These are phyloP conservation scores for Pediacus dermestoides DNA, from an alignment of 2,888 invertebrate genomes.

Conservation along the genomic window DNA sequence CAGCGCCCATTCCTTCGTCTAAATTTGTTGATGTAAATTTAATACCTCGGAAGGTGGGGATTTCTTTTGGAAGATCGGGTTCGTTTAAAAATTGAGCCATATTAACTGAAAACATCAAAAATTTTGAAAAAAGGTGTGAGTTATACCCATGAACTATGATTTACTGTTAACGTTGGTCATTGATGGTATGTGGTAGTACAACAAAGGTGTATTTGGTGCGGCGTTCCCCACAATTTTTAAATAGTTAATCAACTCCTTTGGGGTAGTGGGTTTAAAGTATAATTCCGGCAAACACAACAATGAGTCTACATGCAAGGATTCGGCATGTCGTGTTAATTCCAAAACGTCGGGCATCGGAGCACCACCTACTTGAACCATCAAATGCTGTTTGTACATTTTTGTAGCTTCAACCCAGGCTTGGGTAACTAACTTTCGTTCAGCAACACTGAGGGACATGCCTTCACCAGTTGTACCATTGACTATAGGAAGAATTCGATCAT, in stretches of 20 bases:
- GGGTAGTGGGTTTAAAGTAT: conserved; percentile 66
- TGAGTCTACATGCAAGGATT: conserved; percentile 61
- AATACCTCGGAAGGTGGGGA: conserved; percentile 76
- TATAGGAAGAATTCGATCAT: conserved; percentile 47
- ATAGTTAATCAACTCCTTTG: conserved; percentile 62
- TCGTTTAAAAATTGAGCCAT: conserved; percentile 67
- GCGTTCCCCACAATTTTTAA: conserved; percentile 63
- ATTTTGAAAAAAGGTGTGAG: too few relatives aligned
- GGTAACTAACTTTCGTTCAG: conserved; percentile 64
- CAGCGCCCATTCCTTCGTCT: conserved; percentile 57
- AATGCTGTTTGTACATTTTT: conserved; percentile 54
- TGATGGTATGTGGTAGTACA: conserved; percentile 80
- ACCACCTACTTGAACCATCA: conserved; percentile 74
- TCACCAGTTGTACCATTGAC: conserved; percentile 82
- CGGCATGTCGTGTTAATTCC: conserved; percentile 68
- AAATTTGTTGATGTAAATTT: conserved; percentile 76
- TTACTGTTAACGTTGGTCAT: conserved; percentile 70
- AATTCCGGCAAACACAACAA: conserved; percentile 72
- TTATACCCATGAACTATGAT: conserved; percentile 45
- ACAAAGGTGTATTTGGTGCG: conserved; percentile 71
- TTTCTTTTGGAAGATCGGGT: conserved; percentile 52
- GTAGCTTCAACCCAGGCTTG: conserved; percentile 63
- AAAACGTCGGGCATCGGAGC: conserved; percentile 64
- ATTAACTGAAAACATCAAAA: conserved; percentile 60
- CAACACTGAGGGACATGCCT: conserved; percentile 62